A percentile compares a stretch with the other conserved stretches of the same genome.
Conservation (phyloP, 2,797 vertebrate species). For the Coilia nasus region DNA sequence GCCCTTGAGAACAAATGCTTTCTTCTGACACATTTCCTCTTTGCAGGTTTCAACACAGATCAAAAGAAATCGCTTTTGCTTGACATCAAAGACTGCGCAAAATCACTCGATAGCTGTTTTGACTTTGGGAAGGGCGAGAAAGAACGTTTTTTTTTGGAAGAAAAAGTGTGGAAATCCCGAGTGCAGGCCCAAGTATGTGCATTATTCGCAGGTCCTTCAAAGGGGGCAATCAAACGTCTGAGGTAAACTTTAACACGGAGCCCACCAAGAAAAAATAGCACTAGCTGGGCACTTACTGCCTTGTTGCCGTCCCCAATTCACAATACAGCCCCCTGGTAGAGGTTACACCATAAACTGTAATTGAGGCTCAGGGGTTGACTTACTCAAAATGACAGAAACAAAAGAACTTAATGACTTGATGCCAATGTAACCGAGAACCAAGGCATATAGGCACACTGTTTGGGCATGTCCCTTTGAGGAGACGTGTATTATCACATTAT, state of each 20-base stretch:
- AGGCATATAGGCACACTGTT: not conserved
- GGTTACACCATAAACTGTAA: not conserved
- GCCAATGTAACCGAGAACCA: not conserved
- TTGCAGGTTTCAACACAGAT: slow-evolving; percentile 52
- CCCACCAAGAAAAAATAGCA: not conserved
- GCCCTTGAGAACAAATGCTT: slow-evolving; percentile 54
- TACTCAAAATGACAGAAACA: not conserved
- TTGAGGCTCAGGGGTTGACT: not conserved
- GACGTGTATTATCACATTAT: not conserved
- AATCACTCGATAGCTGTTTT: slow-evolving; percentile 52
- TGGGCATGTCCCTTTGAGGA: not conserved
- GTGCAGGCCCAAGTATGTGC: not conserved
- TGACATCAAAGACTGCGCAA: slow-evolving; percentile 50
- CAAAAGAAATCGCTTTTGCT: slow-evolving; percentile 52
- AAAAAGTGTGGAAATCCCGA: slow-evolving; percentile 19
- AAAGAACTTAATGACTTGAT: not conserved
- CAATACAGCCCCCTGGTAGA: not conserved
- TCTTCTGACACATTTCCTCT: slow-evolving; percentile 51
- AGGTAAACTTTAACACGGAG: not conserved
- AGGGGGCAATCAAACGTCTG: not conserved
- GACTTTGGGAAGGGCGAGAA: slow-evolving; percentile 39
- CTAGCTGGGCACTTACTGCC: not conserved
- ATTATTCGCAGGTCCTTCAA: not conserved
- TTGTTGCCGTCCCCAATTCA: not conserved
- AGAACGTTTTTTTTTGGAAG: slow-evolving; percentile 37